A percentile compares a stretch with the other conserved stretches of the same genome.
Conservation (phyloP, 37 sponge, comb jelly and placozoan species). For the Dysidea cf. avara region DNA sequence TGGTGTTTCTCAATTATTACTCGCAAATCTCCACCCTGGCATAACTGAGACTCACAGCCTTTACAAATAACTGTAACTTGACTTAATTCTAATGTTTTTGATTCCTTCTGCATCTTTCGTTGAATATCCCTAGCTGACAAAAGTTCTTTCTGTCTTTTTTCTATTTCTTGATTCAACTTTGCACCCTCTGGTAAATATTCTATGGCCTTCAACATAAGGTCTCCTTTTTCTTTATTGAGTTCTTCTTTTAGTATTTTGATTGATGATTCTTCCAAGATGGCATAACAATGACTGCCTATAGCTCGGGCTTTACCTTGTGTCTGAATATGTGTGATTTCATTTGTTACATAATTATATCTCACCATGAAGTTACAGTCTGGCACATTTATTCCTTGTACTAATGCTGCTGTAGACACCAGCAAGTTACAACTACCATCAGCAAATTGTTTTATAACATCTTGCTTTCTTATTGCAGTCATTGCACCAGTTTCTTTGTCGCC, state of each 20-base stretch:
- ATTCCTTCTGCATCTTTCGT: too few species aligned
- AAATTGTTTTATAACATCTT: slow-evolving; percentile 68
- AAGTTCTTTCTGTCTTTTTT: background rate
- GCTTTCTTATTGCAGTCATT: slow-evolving; percentile 65
- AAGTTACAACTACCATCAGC: slow-evolving; percentile 72
- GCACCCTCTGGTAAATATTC: slow-evolving; percentile 18
- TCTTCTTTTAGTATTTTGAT: slow-evolving; percentile 6
- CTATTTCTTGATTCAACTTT: background rate
- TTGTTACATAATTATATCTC: slow-evolving; percentile 67
- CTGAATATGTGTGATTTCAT: slow-evolving; percentile 72
- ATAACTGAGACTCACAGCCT: too few species aligned
- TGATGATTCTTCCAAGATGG: slow-evolving; percentile 2
- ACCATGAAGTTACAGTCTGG: slow-evolving; percentile 86
- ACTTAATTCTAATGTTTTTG: too few species aligned
- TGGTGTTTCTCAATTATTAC: too few species aligned
- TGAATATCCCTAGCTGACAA: background rate
- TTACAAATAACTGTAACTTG: too few species aligned
- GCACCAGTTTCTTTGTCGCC: slow-evolving; percentile 23
- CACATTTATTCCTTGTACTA: slow-evolving; percentile 93
- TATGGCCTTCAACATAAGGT: slow-evolving; percentile 5
- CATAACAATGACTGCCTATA: slow-evolving; percentile 15
- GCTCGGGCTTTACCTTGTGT: slow-evolving; percentile 74
- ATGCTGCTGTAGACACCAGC: slow-evolving; percentile 85
- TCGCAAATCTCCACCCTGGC: too few species aligned
- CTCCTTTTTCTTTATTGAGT: slow-evolving; percentile 11